Percentiles rank a stretch among this genome's conserved stretches.
These are phyloP conservation scores for Trinectes maculatus DNA, from an alignment of 2,113 vertebrate species.

Conservation along the genomic window DNA sequence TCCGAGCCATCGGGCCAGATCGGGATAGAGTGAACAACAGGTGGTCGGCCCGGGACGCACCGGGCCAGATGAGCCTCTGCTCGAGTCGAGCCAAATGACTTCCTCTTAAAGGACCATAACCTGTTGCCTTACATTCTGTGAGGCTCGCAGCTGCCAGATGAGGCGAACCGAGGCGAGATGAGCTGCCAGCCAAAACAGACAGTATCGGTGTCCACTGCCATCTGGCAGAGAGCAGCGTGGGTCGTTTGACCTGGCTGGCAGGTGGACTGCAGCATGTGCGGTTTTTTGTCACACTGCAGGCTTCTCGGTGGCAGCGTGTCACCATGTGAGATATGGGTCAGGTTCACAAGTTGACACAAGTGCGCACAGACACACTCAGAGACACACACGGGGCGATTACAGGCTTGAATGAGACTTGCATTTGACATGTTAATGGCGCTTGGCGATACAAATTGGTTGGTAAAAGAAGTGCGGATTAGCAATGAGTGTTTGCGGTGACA, in stretches of 20 bases:
- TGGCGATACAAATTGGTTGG: constrained; percentile 2
- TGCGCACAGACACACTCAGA: constrained; percentile 8
- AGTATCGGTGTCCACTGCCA: constrained; percentile 44
- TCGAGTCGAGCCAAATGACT: constrained; percentile 18
- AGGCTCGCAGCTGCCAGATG: constrained; percentile 49
- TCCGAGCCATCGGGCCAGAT: constrained; percentile 4
- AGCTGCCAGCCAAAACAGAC: constrained; percentile 56
- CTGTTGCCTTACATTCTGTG: constrained; percentile 45
- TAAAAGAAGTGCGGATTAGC: not conserved
- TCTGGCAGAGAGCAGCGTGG: constrained; percentile 53
- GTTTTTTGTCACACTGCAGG: constrained; percentile 45
- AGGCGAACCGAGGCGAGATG: constrained; percentile 30
- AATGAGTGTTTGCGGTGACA: not conserved
- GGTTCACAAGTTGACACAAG: constrained; percentile 54
- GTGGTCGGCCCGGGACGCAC: constrained; percentile 21
- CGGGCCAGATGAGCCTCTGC: constrained; percentile 29
- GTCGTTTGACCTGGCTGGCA: constrained; percentile 64
- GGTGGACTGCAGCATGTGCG: constrained; percentile 63
- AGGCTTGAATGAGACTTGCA: constrained; percentile 27
- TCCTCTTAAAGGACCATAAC: constrained; percentile 34
- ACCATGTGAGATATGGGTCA: constrained; percentile 53
- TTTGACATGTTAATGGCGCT: constrained; percentile 24
- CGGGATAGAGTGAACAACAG: constrained; percentile 40
- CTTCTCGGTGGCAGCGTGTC: constrained; percentile 51
- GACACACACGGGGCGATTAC: constrained; percentile 34